Evolutionary conservation across 2,113 vertebrate species (phyloP).

Genomic region (Nothoprocta perdicaria): DNA sequence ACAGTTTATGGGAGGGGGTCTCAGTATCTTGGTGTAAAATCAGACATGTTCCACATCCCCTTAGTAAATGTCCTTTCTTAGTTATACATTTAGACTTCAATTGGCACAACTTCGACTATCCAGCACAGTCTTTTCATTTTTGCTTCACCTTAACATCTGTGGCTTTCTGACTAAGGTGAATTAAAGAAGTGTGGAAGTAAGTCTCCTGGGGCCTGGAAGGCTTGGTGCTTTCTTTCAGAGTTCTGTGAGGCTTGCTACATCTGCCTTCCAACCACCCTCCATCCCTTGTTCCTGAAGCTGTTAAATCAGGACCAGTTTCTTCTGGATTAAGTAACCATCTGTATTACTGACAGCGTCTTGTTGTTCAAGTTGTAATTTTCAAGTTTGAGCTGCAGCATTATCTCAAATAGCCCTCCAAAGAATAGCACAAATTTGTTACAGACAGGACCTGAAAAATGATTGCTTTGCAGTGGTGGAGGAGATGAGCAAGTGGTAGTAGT

Average conservation of each 20-base stretch:
- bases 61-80: neutral
- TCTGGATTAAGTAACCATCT: neutral
- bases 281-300: neutral
- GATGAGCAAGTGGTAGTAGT: neutral
- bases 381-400: neutral
- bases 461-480: neutral
- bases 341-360: neutral
- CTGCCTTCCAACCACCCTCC: rapidly evolving
- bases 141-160: no score
- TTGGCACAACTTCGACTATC: neutral
- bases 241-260: neutral
- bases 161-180: neutral
- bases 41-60: neutral
- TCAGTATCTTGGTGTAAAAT: neutral
- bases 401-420: neutral
- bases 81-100: neutral
- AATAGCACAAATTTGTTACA: neutral
- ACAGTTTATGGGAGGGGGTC: neutral
- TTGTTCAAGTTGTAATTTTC: neutral
- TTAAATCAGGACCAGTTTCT: neutral
- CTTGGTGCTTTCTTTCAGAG: neutral
- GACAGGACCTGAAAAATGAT: neutral
- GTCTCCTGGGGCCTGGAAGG: neutral
- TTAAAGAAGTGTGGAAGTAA: neutral
- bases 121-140: no score